Evolutionary conservation across 92 coral and sea anemone genomes (phyloP).

Genomic region (Umimayanthus chanpuru): DNA sequence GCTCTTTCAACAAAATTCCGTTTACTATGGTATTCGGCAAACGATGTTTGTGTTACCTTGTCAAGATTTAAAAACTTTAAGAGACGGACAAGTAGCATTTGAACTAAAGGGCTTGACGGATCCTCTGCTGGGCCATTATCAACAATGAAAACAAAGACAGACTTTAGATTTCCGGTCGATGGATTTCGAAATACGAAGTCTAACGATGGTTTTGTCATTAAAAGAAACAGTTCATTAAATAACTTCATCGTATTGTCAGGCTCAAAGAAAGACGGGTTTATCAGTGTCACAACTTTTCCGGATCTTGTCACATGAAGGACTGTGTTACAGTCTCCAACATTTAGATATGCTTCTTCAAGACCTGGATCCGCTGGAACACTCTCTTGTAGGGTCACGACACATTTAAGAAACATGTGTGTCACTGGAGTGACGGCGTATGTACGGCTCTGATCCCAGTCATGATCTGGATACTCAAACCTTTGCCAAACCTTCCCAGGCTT

Average conservation of each 20-base stretch:
- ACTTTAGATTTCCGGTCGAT: not conserved
- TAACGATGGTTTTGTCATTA: conserved; percentile 39
- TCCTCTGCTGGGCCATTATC: not conserved
- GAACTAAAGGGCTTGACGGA: not conserved
- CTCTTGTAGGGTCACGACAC: no score
- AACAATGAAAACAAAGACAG: conserved; percentile 19
- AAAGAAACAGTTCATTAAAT: conserved; percentile 31
- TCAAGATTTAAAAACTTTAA: not conserved
- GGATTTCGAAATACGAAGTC: conserved; percentile 29
- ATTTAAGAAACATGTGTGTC: no score
- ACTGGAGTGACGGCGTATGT: no score
- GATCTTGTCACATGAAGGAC: conserved; percentile 20
- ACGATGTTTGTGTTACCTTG: not conserved
- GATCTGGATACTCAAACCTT: no score
- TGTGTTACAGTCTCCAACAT: conserved; percentile 27
- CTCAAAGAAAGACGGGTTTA: conserved; percentile 25
- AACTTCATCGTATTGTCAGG: conserved; percentile 40
- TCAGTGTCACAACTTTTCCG: conserved; percentile 25
- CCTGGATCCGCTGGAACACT: not conserved
- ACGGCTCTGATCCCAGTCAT: no score
- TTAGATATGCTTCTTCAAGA: not conserved
- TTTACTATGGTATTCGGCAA: no score
- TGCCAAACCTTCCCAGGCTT: no score
- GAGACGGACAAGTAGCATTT: not conserved
- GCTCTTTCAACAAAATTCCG: not conserved